Conservation (phyloP, 2,797 vertebrate species). For the Scomberomorus guttatus region DNA sequence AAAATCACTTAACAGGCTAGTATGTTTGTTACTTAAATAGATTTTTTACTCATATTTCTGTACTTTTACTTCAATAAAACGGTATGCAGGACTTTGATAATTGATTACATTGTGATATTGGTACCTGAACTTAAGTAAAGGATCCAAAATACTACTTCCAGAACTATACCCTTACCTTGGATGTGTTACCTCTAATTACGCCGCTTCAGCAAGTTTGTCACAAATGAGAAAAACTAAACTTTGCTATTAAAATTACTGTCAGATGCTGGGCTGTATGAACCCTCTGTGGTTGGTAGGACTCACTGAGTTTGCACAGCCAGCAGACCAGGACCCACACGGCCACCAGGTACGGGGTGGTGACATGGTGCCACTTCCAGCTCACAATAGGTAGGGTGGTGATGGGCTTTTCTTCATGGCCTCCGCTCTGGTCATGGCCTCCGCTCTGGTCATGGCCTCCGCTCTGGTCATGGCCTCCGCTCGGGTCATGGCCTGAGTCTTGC, state of each 20-base stretch:
- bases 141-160: not conserved
- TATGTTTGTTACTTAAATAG: not conserved
- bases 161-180: not conserved
- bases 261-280: not conserved
- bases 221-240: not conserved
- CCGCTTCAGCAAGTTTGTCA: not conserved
- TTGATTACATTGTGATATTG: too few species aligned
- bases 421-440: conserved; percentile 13
- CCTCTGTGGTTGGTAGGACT: conserved; percentile 64
- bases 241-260: not conserved
- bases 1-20: too few species aligned
- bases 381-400: conserved; percentile 89
- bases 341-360: conserved; percentile 91
- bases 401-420: not conserved
- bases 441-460: conserved; percentile 8
- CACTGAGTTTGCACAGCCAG: conserved; percentile 96
- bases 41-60: not conserved
- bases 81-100: too few species aligned
- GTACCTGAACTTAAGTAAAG: not conserved
- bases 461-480: not conserved
- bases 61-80: too few species aligned
- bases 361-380: conserved; percentile 93
- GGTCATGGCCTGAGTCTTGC: not conserved
- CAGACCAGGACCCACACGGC: conserved; percentile 93
- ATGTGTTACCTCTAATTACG: not conserved